Evolutionary conservation across 92 coral and sea anemone genomes (phyloP), one percentile per base, ranked within the genome.

Genomic region (Heliopora coerulea): DNA sequence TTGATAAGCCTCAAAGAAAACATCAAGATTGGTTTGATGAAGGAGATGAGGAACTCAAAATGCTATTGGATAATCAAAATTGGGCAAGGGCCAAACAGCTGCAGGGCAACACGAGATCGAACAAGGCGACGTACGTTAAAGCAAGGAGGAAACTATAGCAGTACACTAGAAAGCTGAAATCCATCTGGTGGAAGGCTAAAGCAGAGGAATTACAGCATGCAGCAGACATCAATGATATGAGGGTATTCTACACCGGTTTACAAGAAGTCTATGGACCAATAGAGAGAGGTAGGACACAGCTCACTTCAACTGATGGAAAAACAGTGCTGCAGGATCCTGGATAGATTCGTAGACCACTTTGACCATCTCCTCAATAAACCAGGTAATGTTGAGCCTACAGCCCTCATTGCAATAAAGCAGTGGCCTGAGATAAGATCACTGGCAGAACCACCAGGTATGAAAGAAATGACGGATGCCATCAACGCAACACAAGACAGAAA

Each of bases 11-110:
- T 7, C 15, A 28, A 21, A 35, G 56, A 39, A 34, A 34, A 1
- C 74, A 59, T 26, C 74, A 57, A 26, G 80, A 75, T 19, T 75
- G 80, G 80, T 75, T 76, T 26, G 74, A 76, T 39, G 81, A 76
- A 24, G 62, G 29, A 40, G 73, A 76, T 33, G 21, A 28, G 8
- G 33, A 3, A n/a, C 9, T 70, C 35, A 49, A 48, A 17, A 29
- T 25, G 10, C 33, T 50, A 14, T 3, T 49, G 14, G 8, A n/a
- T 11, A 17, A 13, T 0, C 8, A 39, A 37, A 70, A 70, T 29
- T n/a, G 3, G 3, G 42, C 81, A 12, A 18, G 19, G 32, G 59
- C 17, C 6, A 50, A 41, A 34, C 13, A 19, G 26, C 73, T 62
- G 23, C 59, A 61, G 69, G 8, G 12, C 2, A 70, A 46, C 40